Evolutionary conservation across 1,140 invertebrate genomes (phyloP).

Genomic region (Aphelenchoides besseyi): DNA sequence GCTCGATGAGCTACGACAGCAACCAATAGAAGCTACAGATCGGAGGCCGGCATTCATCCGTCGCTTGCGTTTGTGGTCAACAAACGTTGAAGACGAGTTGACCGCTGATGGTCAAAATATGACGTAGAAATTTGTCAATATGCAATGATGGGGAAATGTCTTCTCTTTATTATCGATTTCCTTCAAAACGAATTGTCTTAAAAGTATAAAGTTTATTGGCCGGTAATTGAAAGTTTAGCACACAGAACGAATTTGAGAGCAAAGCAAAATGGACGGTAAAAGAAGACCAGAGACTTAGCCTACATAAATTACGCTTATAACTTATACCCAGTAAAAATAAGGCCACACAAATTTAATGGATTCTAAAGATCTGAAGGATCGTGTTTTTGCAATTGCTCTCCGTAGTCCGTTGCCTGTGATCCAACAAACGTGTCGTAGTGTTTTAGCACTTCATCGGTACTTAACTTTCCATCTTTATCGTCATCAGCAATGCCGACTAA

Average conservation of each 20-base stretch:
- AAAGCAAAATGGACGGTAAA: not conserved
- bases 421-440: constrained; percentile 98
- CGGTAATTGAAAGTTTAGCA: too few species aligned
- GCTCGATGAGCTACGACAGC: too few species aligned
- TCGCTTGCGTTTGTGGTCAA: too few species aligned
- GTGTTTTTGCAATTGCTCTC: constrained; percentile 85
- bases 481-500: constrained; percentile 88
- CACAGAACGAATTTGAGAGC: not conserved
- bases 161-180: too few species aligned
- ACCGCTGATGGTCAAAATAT: too few species aligned
- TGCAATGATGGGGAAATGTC: too few species aligned
- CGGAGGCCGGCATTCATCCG: too few species aligned
- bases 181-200: too few species aligned
- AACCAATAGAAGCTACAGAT: too few species aligned
- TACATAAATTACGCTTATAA: constrained; percentile 1
- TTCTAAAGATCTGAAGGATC: constrained; percentile 68
- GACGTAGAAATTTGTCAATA: too few species aligned
- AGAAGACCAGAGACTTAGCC: not conserved
- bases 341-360: not conserved
- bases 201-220: too few species aligned
- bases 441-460: constrained; percentile 83
- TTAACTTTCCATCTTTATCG: constrained; percentile 83
- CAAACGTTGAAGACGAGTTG: too few species aligned
- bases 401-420: constrained; percentile 96
- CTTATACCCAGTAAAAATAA: not conserved